Percentiles rank a stretch among this genome's conserved stretches.
Conservation (phyloP, 1,140 invertebrate genomes). For the Teleopsis dalmanni region DNA sequence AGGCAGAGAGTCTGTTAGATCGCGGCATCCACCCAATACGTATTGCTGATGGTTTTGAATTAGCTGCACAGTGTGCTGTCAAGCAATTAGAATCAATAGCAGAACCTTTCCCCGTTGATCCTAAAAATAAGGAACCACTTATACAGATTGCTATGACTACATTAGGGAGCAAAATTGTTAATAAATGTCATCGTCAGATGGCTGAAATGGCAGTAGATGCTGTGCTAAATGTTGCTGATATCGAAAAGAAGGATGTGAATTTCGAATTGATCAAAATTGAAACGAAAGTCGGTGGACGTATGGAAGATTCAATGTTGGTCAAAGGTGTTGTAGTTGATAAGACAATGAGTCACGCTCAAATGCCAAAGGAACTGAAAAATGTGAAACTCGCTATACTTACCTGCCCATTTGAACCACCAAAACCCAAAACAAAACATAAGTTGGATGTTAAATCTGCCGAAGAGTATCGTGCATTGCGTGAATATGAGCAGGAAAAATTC, state of each 20-base stretch:
- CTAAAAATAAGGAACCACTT: constrained; percentile 77
- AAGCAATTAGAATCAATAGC: constrained; percentile 83
- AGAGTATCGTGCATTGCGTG: constrained; percentile 85
- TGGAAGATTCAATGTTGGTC: constrained; percentile 96
- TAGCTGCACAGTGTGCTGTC: constrained; percentile 86
- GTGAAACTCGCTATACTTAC: constrained; percentile 96
- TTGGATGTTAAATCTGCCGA: constrained; percentile 94
- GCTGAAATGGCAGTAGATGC: constrained; percentile 98
- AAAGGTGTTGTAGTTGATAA: constrained; percentile 97
- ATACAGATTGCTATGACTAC: constrained; percentile 97
- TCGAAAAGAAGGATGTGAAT: constrained; percentile 92
- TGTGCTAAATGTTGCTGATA: constrained; percentile 63
- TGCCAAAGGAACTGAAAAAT: constrained; percentile 98
- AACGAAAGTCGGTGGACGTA: constrained; percentile 92
- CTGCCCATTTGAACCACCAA: constrained; percentile 99
- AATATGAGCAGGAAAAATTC: constrained; percentile 96
- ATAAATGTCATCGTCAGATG: constrained; percentile 90
- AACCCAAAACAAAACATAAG: constrained; percentile 99
- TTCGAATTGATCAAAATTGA: constrained; percentile 99
- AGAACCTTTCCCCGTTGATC: constrained; percentile 79
- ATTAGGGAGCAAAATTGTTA: constrained; percentile 96
- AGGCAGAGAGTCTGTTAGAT: constrained; percentile 87
- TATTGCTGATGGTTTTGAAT: constrained; percentile 97
- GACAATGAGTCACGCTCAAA: constrained; percentile 98
- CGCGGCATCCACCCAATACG: constrained; percentile 98